These are phyloP conservation scores for Harmothoe impar DNA, from an alignment of 2,888 invertebrate species.

Conservation along the genomic window DNA sequence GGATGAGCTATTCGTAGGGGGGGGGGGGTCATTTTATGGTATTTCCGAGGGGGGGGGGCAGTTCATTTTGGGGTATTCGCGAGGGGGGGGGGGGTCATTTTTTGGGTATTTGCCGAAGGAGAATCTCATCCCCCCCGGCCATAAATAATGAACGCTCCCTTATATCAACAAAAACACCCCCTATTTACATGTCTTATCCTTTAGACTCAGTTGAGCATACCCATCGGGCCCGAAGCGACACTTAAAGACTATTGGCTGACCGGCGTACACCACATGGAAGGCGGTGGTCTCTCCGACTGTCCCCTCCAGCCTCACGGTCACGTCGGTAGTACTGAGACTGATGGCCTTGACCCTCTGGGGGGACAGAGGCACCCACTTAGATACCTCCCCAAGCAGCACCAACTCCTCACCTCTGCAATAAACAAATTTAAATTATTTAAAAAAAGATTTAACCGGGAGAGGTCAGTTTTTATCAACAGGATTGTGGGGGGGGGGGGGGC, in stretches of 20 bases:
- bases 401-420: constrained; percentile 59
- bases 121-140: too few relatives aligned
- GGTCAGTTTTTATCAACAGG: not conserved
- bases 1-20: too few relatives aligned
- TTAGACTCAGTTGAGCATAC: not conserved
- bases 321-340: constrained; percentile 69
- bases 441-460: too few relatives aligned
- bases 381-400: constrained; percentile 72
- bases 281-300: constrained; percentile 72
- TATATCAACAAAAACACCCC: too few relatives aligned
- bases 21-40: too few relatives aligned
- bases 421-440: not conserved
- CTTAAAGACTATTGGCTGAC: not conserved
- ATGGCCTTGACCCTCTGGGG: constrained; percentile 73
- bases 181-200: constrained; percentile 23
- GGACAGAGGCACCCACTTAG: constrained; percentile 78
- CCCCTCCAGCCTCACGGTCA: constrained; percentile 71
- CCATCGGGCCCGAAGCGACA: not conserved
- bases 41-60: too few relatives aligned
- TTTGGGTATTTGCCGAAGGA: too few relatives aligned
- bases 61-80: too few relatives aligned
- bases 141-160: too few relatives aligned
- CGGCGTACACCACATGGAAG: constrained; percentile 63
- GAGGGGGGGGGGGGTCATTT: too few relatives aligned
- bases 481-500: too few relatives aligned